A percentile compares a stretch with the other conserved stretches of the same genome.
phyloP scores from a whole-genome alignment of 1,140 invertebrate genomes.

The Eriosoma lanigerum region DNA sequence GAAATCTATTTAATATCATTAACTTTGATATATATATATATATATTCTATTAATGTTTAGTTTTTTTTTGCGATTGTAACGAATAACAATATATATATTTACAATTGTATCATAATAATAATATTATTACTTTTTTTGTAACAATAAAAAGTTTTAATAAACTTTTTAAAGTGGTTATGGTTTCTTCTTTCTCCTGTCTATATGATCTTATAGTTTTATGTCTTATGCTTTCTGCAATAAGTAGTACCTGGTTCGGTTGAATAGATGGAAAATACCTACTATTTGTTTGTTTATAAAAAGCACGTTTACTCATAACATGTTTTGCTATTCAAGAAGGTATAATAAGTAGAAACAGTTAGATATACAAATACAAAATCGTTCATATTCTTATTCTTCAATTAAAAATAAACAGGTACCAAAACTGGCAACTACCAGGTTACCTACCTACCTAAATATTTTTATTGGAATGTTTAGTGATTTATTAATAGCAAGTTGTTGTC shows the following conservation, averaged over 20 bases:
- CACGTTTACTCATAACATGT: constrained; percentile 17
- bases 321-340: too few relatives aligned
- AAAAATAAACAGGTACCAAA: too few relatives aligned
- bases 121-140: constrained; percentile 38
- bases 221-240: constrained; percentile 22
- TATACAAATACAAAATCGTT: too few relatives aligned
- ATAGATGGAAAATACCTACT: not conserved
- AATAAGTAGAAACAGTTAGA: too few relatives aligned
- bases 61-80: constrained; percentile 31
- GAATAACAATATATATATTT: constrained; percentile 25
- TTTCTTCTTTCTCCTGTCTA: constrained; percentile 48
- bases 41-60: constrained; percentile 31
- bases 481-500: not conserved
- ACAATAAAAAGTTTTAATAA: constrained; percentile 39
- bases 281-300: not conserved
- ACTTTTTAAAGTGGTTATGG: constrained; percentile 49
- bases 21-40: constrained; percentile 23
- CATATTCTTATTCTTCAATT: too few relatives aligned
- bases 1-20: constrained; percentile 35
- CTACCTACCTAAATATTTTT: too few relatives aligned
- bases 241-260: not conserved
- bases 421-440: too few relatives aligned
- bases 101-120: constrained; percentile 22
- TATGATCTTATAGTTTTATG: constrained; percentile 17
- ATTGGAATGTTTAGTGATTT: not conserved